Conservation (phyloP, 2,113 vertebrate genomes). For the Circaetus gallicus region DNA sequence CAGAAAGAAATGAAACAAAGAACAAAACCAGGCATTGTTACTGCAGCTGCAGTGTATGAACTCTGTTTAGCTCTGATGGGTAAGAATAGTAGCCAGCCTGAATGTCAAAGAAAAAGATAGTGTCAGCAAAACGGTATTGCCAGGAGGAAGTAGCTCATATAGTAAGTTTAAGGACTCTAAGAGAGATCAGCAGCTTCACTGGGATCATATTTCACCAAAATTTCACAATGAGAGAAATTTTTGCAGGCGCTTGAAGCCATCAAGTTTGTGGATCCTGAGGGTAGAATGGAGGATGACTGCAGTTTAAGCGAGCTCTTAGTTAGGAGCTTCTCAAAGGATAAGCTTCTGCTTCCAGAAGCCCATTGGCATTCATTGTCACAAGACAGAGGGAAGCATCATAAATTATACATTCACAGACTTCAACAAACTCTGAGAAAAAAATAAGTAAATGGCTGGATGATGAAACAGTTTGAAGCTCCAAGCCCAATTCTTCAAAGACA, state of each 20-base stretch:
- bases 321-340: not conserved
- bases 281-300: not conserved
- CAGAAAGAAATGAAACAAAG: not conserved
- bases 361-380: not conserved
- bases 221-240: not conserved
- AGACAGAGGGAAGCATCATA: not conserved
- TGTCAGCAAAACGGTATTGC: not conserved
- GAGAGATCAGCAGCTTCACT: not conserved
- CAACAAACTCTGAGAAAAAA: not conserved
- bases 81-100: not conserved
- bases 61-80: not conserved
- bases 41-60: not conserved
- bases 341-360: not conserved
- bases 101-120: not conserved
- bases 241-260: not conserved
- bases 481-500: not conserved
- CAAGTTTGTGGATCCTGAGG: not conserved
- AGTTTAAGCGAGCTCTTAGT: not conserved
- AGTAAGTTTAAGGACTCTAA: not conserved
- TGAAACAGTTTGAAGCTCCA: not conserved
- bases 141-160: not conserved
- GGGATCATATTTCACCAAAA: not conserved
- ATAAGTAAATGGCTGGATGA: not conserved
- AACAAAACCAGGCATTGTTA: not conserved
- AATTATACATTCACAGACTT: conserved; percentile 1